Evolutionary conservation across 2,888 invertebrate genomes (phyloP), one percentile per base, ranked within the genome.

Genomic region (Apamea anceps): DNA sequence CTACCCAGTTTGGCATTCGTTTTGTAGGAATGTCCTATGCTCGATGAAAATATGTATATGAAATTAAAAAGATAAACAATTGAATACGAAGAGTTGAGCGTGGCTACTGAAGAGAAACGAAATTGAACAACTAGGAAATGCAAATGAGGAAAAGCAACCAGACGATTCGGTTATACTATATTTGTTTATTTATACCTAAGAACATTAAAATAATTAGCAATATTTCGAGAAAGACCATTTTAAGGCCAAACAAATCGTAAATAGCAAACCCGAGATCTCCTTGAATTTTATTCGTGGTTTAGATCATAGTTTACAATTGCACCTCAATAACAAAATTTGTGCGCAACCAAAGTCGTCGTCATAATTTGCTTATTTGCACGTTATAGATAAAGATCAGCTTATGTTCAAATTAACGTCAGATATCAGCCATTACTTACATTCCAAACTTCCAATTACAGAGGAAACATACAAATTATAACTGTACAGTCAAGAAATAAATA

Each of bases 301-400:
- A 42, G 62, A 66, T 74, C 54, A 72, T 42, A 74, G 51, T 72
- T 68, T 75, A 65, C 57, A 74, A 67, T 54, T 67, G 37, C 60
- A 67, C 13, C 42, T 79, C 37, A 72, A 54, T 48, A 73, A 48
- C 48, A 60, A 81, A 75, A 78, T 77, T 77, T 67, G 77, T 72
- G 51, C 45, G 21, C 70, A 74, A 62, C 60, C 13, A 51, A 60
- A 78, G 66, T 60, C 12, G 66, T 75, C 42, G 71, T 57, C 66
- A 51, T 86, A 76, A 74, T 72, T 72, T 73, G 66, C 48, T 79
- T 67, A 75, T 79, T 82, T 74, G 60, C 73, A 82, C 70, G n/a
- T 78, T 78, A 71, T 4, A 63, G 71, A 82, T 77, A 86, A 82
- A 79, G 72, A 85, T 79, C 76, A 75, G 48, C 28, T 76, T 28